Evolutionary conservation across 2,797 vertebrate genomes (phyloP), one percentile per base, ranked within the genome.

Genomic region (Sebastiscus tertius): DNA sequence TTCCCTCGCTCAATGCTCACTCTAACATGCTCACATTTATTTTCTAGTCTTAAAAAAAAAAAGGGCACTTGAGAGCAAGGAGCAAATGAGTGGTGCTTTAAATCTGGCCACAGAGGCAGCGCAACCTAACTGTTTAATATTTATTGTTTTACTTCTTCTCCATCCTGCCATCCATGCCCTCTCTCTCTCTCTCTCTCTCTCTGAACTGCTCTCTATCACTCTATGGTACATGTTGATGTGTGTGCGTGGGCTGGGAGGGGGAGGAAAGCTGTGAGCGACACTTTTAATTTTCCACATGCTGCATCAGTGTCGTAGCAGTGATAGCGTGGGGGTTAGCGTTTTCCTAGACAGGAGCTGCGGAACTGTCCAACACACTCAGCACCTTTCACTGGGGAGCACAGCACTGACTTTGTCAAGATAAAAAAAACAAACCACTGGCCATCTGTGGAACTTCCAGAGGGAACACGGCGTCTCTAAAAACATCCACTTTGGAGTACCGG

Each of bases 211-310:
- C 80, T 77, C 73, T 42, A 18, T 68, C 11, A 70, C 79, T 77
- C 73, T 33, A 18, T 68, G 10, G 72, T 54, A 29, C 62, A 54
- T 65, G 75, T 69, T 77, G 71, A 72, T 80, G 80, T 77, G 67
- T 75, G 42, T 81, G 79, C 27, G 79, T 87, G 79, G 80, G 84
- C 56, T 13, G 67, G 7, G 31, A 69, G 55, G 46, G 18, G 59
- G 65, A 81, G 72, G 69, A 59, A 84, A 80, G 84, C 83, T 67
- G 72, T 93, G 92, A 94, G 89, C 75, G 91, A 93, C 93, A 93
- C 88, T 92, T 94, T 93, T 92, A 90, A 94, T 95, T 94, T 94
- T 92, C 92, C 92, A 89, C 87, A 89, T 62, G 75, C 90, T 92
- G 90, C 90, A 88, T 93, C 92, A 90, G 82, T 90, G 92, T 91